Base-by-base conservation (phyloP, 2,113 vertebrate genomes). In the Dromiciops gliroides region DNA sequence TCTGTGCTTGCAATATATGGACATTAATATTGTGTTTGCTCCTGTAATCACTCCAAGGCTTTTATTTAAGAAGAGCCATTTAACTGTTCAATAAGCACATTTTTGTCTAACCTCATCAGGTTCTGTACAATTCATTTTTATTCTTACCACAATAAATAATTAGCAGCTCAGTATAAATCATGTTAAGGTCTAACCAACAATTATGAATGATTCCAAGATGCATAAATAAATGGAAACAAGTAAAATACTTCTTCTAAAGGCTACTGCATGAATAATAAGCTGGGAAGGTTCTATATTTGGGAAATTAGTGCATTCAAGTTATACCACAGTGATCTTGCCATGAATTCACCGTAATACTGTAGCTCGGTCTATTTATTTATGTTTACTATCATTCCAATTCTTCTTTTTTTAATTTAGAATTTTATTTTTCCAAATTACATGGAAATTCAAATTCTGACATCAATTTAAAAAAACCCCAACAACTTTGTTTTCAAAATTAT, bases 81-180 rank as follows among this genome's bases (percentile, higher is more conserved):
- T 90, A 51, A 93, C 26, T 53, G 28, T 95, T 92, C 50, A 28
- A 24, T 92, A 60, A 49, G 48, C n/a, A 52, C 44, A 91, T 93
- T 92, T 92, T 3, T 52, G 8, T 89, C 3, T 1, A 51, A 92
- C 19, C 14, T 48, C 23, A 44, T 47, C 91, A 53, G 9, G 83
- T 44, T 91, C 8, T 11, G 25, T 93, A 91, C 67, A 94, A 31
- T 60, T 90, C 1, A 51, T 44, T 48, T 2, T 60, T 90, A 75
- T n/a, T 22, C 2, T 19, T 51, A 12, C 56, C 7, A 3, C 51
- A 23, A 56, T 92, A 89, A 95, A 52, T 89, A 89, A 1, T 83
- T 89, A 56, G 51, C 22, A 19, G 6, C 2, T 44, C 3, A 52
- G 60, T 37, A 50, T 1, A 8, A 96, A 4, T 50, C 90, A 90